Conservation (phyloP, 1,140 invertebrate species). For the Trachymyrmex cornetzi region DNA sequence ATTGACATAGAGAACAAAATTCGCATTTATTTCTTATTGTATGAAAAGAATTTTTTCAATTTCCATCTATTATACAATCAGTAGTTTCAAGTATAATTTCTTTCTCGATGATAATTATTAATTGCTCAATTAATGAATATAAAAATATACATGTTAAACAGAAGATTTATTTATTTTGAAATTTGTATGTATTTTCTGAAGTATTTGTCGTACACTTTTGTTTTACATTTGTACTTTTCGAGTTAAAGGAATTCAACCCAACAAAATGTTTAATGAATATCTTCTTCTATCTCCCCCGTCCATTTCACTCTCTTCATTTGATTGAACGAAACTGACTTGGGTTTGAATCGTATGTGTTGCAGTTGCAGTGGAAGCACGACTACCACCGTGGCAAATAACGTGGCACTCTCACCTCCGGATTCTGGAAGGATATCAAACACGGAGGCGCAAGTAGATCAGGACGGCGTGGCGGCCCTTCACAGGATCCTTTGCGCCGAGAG, state of each 20-base stretch:
- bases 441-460: conserved; percentile 83
- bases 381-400: conserved; percentile 84
- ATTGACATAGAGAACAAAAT: background rate
- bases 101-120: conserved; percentile 1
- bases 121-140: background rate
- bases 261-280: background rate
- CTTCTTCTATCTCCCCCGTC: conserved; percentile 6
- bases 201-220: background rate
- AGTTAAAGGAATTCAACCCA: background rate
- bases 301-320: background rate
- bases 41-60: background rate
- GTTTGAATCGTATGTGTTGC: conserved; percentile 73
- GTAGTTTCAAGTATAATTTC: background rate
- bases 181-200: background rate
- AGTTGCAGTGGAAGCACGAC: conserved; percentile 83
- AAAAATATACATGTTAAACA: conserved; percentile 2
- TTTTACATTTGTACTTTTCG: background rate
- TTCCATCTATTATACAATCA: background rate
- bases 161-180: background rate
- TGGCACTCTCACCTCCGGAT: conserved; percentile 82
- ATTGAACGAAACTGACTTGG: conserved; percentile 59
- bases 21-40: background rate
- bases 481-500: conserved; percentile 90
- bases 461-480: conserved; percentile 90
- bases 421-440: conserved; percentile 81